A percentile compares a stretch with the other conserved stretches of the same genome.
phyloP scores from a whole-genome alignment of 2,113 vertebrate species.

The Bostrychus sinensis region DNA sequence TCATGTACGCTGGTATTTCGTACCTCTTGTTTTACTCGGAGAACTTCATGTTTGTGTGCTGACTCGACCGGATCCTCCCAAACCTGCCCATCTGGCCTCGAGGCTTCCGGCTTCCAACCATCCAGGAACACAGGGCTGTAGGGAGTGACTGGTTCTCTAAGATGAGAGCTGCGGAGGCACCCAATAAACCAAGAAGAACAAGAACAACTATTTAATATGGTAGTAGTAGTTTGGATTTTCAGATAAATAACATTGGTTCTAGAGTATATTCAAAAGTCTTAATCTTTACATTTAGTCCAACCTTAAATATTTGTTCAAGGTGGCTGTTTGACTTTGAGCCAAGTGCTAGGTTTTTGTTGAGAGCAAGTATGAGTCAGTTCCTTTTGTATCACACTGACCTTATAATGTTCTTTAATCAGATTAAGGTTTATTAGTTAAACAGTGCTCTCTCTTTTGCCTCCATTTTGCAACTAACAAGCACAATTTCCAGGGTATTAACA shows the following conservation, averaged over 20 bases:
- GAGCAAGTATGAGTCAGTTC: slow-evolving; percentile 2
- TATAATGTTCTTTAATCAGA: not conserved
- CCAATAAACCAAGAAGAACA: not conserved
- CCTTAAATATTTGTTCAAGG: slow-evolving; percentile 2
- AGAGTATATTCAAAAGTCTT: not conserved
- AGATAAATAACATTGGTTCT: too few relatives aligned
- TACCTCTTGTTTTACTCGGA: slow-evolving; percentile 73
- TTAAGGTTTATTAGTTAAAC: too few relatives aligned
- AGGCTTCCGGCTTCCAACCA: slow-evolving; percentile 81
- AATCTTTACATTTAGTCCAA: not conserved
- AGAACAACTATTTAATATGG: not conserved
- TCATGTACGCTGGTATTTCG: slow-evolving; percentile 20
- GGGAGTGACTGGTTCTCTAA: slow-evolving; percentile 72
- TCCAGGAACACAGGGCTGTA: slow-evolving; percentile 83
- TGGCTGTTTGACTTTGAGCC: not conserved
- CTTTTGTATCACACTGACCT: too few relatives aligned
- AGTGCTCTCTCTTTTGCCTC: too few relatives aligned
- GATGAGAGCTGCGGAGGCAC: slow-evolving; percentile 73
- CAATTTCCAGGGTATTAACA: too few relatives aligned
- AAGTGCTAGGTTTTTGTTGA: not conserved
- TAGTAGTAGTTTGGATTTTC: not conserved
- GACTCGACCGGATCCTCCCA: slow-evolving; percentile 89
- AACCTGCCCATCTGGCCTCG: slow-evolving; percentile 73
- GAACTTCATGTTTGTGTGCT: slow-evolving; percentile 83
- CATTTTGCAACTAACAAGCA: too few relatives aligned